Conservation (phyloP, 2,113 vertebrate species). For the Periophthalmus modestus region DNA sequence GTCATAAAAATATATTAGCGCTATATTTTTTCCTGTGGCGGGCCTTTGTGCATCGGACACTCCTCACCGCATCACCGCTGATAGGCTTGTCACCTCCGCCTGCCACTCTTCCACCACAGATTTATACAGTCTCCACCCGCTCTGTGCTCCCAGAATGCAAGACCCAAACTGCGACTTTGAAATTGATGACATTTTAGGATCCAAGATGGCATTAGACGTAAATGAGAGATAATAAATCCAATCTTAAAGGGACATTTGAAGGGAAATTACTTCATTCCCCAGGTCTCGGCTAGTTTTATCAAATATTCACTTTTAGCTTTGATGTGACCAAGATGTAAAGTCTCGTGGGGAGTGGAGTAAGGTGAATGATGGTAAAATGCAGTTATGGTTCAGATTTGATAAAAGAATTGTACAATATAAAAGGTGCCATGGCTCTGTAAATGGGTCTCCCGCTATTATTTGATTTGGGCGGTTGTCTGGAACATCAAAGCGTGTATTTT, state of each 20-base stretch:
- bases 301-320: constrained; percentile 60
- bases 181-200: constrained; percentile 72
- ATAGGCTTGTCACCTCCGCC: constrained; percentile 66
- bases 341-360: constrained; percentile 44
- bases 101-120: constrained; percentile 58
- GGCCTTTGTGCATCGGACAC: constrained; percentile 51
- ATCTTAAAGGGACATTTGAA: constrained; percentile 70
- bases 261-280: constrained; percentile 65
- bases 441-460: constrained; percentile 53
- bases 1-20: constrained; percentile 45
- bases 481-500: constrained; percentile 57
- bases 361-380: constrained; percentile 48
- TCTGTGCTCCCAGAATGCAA: constrained; percentile 49
- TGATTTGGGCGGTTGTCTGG: constrained; percentile 60
- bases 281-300: constrained; percentile 50
- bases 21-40: constrained; percentile 45
- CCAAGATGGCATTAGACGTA: constrained; percentile 63
- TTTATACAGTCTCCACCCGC: constrained; percentile 60
- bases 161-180: constrained; percentile 43
- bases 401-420: constrained; percentile 41
- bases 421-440: constrained; percentile 45
- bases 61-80: constrained; percentile 63
- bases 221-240: constrained; percentile 75
- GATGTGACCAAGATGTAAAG: constrained; percentile 61
- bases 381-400: constrained; percentile 55